Percentiles rank a stretch among this genome's conserved stretches.
Conservation (phyloP, 2,797 vertebrate genomes). For the Pempheris klunzingeri region DNA sequence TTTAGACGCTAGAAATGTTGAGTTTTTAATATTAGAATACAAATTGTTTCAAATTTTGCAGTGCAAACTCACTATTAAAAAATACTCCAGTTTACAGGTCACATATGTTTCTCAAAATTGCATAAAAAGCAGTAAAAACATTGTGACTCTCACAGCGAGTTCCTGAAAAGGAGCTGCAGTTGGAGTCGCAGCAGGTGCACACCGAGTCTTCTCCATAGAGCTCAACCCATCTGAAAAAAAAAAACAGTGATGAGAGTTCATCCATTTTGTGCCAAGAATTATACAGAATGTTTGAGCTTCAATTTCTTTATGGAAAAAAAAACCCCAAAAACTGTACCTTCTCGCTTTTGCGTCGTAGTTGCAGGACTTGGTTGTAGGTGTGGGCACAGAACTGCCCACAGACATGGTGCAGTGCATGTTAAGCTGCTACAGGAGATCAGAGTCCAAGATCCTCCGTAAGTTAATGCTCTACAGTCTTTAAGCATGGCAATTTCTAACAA, state of each 20-base stretch:
- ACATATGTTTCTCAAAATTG: neutral
- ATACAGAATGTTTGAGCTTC: accelerated
- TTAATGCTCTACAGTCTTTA: neutral
- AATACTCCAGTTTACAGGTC: neutral
- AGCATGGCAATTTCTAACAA: accelerated
- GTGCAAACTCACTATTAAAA: neutral
- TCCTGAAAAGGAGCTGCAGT: constrained; percentile 53
- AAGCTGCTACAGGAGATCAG: constrained; percentile 63
- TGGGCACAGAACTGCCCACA: constrained; percentile 50
- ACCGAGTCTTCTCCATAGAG: constrained; percentile 66
- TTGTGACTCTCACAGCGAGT: neutral
- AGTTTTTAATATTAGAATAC: neutral
- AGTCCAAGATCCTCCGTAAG: neutral
- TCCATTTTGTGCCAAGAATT: neutral
- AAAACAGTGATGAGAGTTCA: neutral
- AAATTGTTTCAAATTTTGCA: neutral
- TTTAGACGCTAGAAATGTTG: constrained; percentile 46
- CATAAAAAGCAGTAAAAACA: neutral
- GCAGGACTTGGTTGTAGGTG: constrained; percentile 80
- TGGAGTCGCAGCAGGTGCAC: constrained; percentile 81
- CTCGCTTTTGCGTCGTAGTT: constrained; percentile 69
- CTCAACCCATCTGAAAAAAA: constrained; percentile 80
- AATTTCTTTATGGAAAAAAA: neutral
- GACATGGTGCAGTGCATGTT: constrained; percentile 85
- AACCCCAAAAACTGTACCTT: constrained; percentile 62